phyloP scores from a whole-genome alignment of 1,140 invertebrate genomes.

The Odontomachus brunneus region DNA sequence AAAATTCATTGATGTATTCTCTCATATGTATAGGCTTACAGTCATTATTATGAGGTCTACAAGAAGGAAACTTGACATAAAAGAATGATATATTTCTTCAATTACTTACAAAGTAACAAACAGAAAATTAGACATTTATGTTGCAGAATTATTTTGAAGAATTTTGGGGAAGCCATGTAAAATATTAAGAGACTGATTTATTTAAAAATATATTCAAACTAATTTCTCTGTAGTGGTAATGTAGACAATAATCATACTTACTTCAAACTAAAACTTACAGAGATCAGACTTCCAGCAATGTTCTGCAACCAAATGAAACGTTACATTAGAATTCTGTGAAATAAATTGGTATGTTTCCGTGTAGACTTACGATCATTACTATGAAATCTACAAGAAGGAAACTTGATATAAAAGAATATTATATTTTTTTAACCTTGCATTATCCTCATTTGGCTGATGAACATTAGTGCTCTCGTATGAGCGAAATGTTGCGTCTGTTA shows the following conservation, averaged over 20 bases:
- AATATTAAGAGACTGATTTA: too few relatives aligned
- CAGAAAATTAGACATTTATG: not conserved
- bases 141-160: too few relatives aligned
- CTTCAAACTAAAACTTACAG: too few relatives aligned
- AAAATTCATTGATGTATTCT: not conserved
- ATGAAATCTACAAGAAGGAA: not conserved
- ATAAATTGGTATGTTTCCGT: not conserved
- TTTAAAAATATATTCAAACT: too few relatives aligned
- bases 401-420: not conserved
- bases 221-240: too few relatives aligned
- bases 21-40: not conserved
- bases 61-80: not conserved
- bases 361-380: not conserved
- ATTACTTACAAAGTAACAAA: not conserved
- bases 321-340: not conserved
- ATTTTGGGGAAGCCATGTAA: too few relatives aligned
- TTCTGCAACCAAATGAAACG: too few relatives aligned
- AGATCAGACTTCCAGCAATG: too few relatives aligned
- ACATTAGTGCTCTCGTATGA: too few relatives aligned
- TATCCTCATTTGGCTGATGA: too few relatives aligned
- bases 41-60: not conserved
- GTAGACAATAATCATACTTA: too few relatives aligned
- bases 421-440: not conserved
- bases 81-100: not conserved
- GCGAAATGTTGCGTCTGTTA: too few relatives aligned